Base-by-base conservation (phyloP, 2,888 invertebrate genomes). In the Dasypogon diadema region DNA sequence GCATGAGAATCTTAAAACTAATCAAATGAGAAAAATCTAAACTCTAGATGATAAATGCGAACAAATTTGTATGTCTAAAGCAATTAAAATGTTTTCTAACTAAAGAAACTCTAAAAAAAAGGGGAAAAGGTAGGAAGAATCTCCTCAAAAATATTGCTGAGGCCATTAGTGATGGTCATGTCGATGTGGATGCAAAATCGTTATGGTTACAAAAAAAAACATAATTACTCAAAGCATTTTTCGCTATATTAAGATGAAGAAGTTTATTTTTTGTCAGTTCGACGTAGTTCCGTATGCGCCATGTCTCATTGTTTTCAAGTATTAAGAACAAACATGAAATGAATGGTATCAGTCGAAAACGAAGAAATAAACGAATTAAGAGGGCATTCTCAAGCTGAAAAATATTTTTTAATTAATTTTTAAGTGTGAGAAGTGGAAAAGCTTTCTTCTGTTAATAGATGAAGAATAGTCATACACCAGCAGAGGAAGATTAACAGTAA, bases 131-230 rank as follows among this genome's bases (percentile, higher is more conserved):
- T 8, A 21, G 21, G 2, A 18, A 22, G 54, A 54, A 22, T 10
- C n/a, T 24, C 26, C 24, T 8, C 14, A 51, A 65, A 77, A 77
- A 70, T 80, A 81, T 82, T 81, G 83, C 83, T 84, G 85, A 84
- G 81, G 85, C 83, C 84, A 85, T 85, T 84, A 81, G 81, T 84
- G 84, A 82, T 83, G 82, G 83, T 82, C 79, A 82, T 81, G 81
- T 80, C 81, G 82, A 83, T 82, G n/a, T n/a, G 58, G 37, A 48
- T 68, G 70, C 54, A 54, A 54, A 54, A 30, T 68, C 68, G 54
- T 70, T 70, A 54, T 70, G 16, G 30, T 70, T 54, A 54, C 26
- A 18, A 46, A 12, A 3, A 46, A 51, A 14, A 70, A 51, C 51
- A 14, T 54, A 30, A 54, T 70, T 70, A 65, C 46, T 65, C 16